Evolutionary conservation across 1,140 invertebrate genomes (phyloP).

Genomic region (Euglossa dilemma): DNA sequence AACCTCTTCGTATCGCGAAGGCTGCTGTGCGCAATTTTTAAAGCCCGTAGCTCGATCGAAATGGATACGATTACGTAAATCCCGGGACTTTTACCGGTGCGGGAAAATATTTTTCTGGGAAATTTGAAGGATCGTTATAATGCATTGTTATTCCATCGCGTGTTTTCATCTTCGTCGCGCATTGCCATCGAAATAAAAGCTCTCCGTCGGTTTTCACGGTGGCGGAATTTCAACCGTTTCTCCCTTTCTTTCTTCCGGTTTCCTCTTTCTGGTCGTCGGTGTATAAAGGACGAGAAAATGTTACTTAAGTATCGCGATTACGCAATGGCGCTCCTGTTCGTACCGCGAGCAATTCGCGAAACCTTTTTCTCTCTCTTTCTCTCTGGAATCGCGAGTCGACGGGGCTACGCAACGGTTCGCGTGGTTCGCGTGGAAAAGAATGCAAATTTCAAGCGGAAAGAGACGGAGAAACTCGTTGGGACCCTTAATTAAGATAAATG

Average conservation of each 20-base stretch:
- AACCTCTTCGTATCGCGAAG: too few species aligned
- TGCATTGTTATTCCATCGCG: too few species aligned
- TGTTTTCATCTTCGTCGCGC: too few species aligned
- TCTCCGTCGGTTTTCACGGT: too few species aligned
- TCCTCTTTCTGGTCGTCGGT: not conserved
- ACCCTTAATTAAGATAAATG: slow-evolving; percentile 61
- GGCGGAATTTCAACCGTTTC: too few species aligned
- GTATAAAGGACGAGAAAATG: not conserved
- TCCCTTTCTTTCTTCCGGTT: not conserved
- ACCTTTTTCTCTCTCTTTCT: not conserved
- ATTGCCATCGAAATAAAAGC: too few species aligned
- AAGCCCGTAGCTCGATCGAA: too few species aligned
- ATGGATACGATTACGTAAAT: too few species aligned
- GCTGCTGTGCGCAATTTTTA: too few species aligned
- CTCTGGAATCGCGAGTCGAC: not conserved
- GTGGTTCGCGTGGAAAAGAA: slow-evolving; percentile 5
- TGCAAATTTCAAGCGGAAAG: slow-evolving; percentile 19
- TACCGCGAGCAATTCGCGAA: not conserved
- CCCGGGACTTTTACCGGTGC: too few species aligned
- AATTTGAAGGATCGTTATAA: too few species aligned
- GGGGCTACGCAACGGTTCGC: slow-evolving; percentile 14
- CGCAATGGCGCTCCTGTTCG: not conserved
- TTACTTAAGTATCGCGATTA: not conserved
- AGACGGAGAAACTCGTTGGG: slow-evolving; percentile 16
- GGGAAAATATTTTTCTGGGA: too few species aligned